Percentiles rank a stretch among this genome's conserved stretches.
Conservation (phyloP, 2,113 vertebrate genomes). For the Anguilla japonica region DNA sequence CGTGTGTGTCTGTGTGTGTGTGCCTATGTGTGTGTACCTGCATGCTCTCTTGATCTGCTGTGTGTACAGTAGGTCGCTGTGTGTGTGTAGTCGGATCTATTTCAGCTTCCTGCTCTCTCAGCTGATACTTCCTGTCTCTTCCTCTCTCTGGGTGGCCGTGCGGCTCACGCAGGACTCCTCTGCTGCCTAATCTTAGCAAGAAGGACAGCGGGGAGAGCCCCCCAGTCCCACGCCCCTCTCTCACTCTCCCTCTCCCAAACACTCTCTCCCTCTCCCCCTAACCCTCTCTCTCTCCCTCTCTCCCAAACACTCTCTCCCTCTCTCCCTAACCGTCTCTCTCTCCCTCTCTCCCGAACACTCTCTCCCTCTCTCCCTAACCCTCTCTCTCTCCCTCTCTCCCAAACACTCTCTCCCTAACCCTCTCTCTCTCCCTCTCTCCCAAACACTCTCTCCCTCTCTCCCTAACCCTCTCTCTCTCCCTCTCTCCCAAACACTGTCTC, state of each 20-base stretch:
- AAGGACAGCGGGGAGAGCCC: slow-evolving; percentile 42
- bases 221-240: slow-evolving; percentile 15
- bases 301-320: background rate
- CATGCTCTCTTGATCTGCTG: background rate
- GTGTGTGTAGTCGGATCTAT: background rate
- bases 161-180: background rate
- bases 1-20: slow-evolving; percentile 10
- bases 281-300: background rate
- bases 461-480: too few relatives aligned
- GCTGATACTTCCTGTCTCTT: background rate
- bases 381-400: background rate
- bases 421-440: background rate
- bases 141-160: background rate
- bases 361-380: background rate
- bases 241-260: background rate
- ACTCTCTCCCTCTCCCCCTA: background rate
- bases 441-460: background rate
- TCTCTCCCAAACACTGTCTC: too few relatives aligned
- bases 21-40: slow-evolving; percentile 15
- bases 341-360: background rate
- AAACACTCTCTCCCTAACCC: slow-evolving; percentile 1
- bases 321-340: background rate
- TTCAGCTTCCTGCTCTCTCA: background rate
- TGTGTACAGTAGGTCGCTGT: background rate
- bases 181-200: slow-evolving; percentile 64